Base-by-base conservation (phyloP, 2,113 vertebrate genomes). In the Pyxicephalus adspersus region DNA sequence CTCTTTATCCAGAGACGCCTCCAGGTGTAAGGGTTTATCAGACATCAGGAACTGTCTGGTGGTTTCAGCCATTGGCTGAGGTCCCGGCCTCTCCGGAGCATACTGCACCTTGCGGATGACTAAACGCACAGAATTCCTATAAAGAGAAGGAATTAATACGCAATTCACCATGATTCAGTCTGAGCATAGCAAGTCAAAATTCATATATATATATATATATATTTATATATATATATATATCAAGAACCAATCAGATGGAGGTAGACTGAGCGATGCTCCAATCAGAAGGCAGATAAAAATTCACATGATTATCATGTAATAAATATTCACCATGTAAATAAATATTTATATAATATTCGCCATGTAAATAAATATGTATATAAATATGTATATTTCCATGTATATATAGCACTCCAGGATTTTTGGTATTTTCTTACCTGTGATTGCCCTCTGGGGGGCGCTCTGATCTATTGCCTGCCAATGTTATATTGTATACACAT, bases 11-110 rank as follows among this genome's bases (percentile, higher is more conserved):
- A 99, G 88, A 0, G 97, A 98, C 0, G 96, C 96, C 85, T 99
- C 96, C 20, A 99, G 89, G 77, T 98, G 96, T 84, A 99, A 87
- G 0, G 97, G 95, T 77, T 99, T 99, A 87, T 98, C 97, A 0
- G 97, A 99, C 96, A 98, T 97, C 76, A 99, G 95, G 86, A 99
- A 99, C 86, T 98, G 97, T 23, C 97, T 84, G 26, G 97, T 98
- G 83, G 96, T 98, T 83, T 99, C 97, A 0, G 95, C 97, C 34
- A 94, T 97, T 45, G 97, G 97, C 80, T 98, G 96, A 2, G 95
- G 96, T 2, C 96, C 95, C 0, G 94, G 92, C 11, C 95, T 93
- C 89, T 98, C 97, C 0, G 97, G 97, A 0, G 97, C 97, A 0
- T 96, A 98, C 76, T 98, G 97, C 2, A 99, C 95, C 87, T 99